Base-by-base conservation (phyloP, 2,888 invertebrate species). In the Cosmia pyralina region DNA sequence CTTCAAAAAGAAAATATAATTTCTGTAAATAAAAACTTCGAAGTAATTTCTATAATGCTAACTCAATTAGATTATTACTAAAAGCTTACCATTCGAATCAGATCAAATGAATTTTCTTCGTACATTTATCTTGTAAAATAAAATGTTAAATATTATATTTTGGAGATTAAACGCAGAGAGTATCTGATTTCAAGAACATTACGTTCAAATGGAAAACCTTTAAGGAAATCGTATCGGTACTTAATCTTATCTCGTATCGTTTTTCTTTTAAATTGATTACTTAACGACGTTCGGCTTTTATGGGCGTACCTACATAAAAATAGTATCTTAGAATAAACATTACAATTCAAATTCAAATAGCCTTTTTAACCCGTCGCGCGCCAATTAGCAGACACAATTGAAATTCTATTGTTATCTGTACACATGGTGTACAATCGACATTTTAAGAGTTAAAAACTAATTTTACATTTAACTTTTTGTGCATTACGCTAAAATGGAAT, bases 191-290 rank as follows among this genome's bases (percentile, higher is more conserved):
- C 69, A 65, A 38, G 64, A 46, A 76, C 72, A 78, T 81, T 77
- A 78, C 52, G 69, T 41, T 72, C 57, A 74, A 81, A 86, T 79
- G 67, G 72, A 81, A 86, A 81, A 83, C 70, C 58, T 73, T 75
- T 74, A 67, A 72, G 73, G 81, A 81, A 83, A 81, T 81, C 78
- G 66, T 75, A 79, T 79, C 71, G 75, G 66, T 69, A 69, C 72
- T 81, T 82, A 85, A 83, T 83, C 70, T 70, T n/a, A 28, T 53
- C 64, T n/a, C 41, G 19, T 74, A 82, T 69, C 72, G 48, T 38
- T 59, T 60, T 70, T 71, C 34, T 55, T 71, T 68, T 72, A 79
- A 76, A 82, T 79, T 75, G 72, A 78, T 75, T 67, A 69, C 28
- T 59, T 71, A 65, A 76, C 38, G 57, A 65, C 44, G 60, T 46